A percentile compares a stretch with the other conserved stretches of the same genome.
These are phyloP conservation scores for Polypedilum pembai DNA, from an alignment of 1,140 invertebrate genomes.

Conservation along the genomic window DNA sequence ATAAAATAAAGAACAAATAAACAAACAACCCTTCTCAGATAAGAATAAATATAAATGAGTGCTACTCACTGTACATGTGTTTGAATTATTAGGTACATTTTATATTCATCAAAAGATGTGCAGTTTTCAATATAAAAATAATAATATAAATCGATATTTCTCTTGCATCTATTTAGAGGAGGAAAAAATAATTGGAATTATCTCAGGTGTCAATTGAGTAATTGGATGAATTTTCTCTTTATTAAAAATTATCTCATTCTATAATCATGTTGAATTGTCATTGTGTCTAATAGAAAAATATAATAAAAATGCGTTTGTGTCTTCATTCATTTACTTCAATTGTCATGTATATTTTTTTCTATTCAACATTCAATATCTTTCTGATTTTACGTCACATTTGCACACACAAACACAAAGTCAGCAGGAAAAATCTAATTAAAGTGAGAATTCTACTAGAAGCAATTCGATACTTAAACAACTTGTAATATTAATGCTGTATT, in stretches of 20 bases:
- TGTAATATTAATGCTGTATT: not conserved
- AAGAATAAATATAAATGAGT: not conserved
- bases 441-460: not conserved
- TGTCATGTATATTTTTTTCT: not conserved
- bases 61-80: not conserved
- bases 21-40: not conserved
- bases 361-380: too few species aligned
- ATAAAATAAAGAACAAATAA: too few species aligned
- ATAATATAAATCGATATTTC: not conserved
- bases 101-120: not conserved
- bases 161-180: not conserved
- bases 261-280: not conserved
- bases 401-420: not conserved
- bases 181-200: not conserved
- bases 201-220: slow-evolving; percentile 17
- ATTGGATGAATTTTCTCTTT: slow-evolving; percentile 25
- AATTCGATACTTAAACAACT: not conserved
- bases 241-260: not conserved
- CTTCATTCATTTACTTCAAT: not conserved
- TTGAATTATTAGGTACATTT: not conserved
- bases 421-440: slow-evolving; percentile 15
- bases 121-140: not conserved
- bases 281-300: not conserved
- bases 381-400: not conserved
- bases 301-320: not conserved